Evolutionary conservation across 2,888 invertebrate species (phyloP), one percentile per base, ranked within the genome.

Genomic region (Brenthis ino): DNA sequence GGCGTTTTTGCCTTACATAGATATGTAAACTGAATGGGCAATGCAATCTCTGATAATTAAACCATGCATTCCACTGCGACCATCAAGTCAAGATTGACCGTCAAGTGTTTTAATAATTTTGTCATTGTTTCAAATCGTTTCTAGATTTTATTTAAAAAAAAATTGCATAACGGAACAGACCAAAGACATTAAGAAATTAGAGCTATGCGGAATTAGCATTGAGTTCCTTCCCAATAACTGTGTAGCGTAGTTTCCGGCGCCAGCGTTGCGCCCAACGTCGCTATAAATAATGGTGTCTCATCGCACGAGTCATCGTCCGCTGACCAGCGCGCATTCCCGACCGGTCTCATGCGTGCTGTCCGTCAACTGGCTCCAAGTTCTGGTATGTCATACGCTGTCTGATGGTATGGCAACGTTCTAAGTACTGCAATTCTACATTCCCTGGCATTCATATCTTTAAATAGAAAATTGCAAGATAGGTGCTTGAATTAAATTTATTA

Each of bases 231-330:
- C 83, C 79, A 85, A 80, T 83, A 79, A 86, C 84, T 82, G 86
- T 79, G 83, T 85, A 85, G 80, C 79, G 80, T 79, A 79, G 86
- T 80, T 90, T 92, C 92, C 92, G 92, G 91, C 91, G 91, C 89
- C 89, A 85, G 86, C 87, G 86, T 82, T 82, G 83, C 64, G 65
- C 81, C 78, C 79, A 79, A 77, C 80, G 80, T 80, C 82, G 85
- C 91, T 93, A 93, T 92, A 88, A 91, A 92, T 93, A 93, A 88
- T 91, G 84, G 84, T 87, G 90, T 87, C 88, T 89, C 91, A 90
- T 83, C 86, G 85, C 77, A 70, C 82, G 91, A 90, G 90, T 92
- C 91, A 91, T 91, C 92, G 92, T 79, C 89, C 92, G 86, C 80
- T 76, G 80, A 79, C 82, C 78, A 79, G 75, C 72, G 76, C 77